Base-by-base conservation (phyloP, 2,113 vertebrate genomes). In the Loxodonta africana region DNA sequence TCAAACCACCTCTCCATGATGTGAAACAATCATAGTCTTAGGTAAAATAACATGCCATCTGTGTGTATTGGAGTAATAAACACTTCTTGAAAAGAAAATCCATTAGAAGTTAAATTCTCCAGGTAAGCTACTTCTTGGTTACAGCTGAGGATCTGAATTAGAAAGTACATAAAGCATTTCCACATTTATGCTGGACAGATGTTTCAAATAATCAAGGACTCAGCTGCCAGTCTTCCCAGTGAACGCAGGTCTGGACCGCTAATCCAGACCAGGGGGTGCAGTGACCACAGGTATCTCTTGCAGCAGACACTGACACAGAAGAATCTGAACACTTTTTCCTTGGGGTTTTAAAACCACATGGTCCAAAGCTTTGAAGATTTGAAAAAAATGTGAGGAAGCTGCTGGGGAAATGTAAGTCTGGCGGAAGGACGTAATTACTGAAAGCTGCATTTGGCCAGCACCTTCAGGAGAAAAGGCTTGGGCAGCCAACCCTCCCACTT, bases 281-380 rank as follows among this genome's bases (percentile, higher is more conserved):
- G 62, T 63, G 53, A 97, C 96, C 97, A 96, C 97, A 96, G 77
- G 41, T 44, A 83, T 90, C 67, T 85, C 93, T 48, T 44, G 15
- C 81, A 93, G 62, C 17, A 60, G 51, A 73, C 95, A 69, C 2
- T 11, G 69, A 85, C 92, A 60, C 67, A 88, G 44, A 83, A 37
- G 51, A 82, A 81, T 92, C 60, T 88, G 44, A 69, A 92, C 41
- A 94, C 48, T 91, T 85, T 80, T 33, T 74, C 41, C 37, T 57
- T n/a, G 15, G 51, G 90, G 90, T 92, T 97, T 96, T 78, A 82
- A 95, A 60, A 21, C 71, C 77, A 90, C 67, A 91, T 65, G 21
- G n/a, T 85, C 77, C 76, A 97, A 92, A 57, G 21, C 96, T 98
- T 95, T 97, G 96, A 95, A 96, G 88, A 85, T 57, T 83, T 88